phyloP scores from a whole-genome alignment of 64 coral and sea anemone genomes.

The Montipora cactus region DNA sequence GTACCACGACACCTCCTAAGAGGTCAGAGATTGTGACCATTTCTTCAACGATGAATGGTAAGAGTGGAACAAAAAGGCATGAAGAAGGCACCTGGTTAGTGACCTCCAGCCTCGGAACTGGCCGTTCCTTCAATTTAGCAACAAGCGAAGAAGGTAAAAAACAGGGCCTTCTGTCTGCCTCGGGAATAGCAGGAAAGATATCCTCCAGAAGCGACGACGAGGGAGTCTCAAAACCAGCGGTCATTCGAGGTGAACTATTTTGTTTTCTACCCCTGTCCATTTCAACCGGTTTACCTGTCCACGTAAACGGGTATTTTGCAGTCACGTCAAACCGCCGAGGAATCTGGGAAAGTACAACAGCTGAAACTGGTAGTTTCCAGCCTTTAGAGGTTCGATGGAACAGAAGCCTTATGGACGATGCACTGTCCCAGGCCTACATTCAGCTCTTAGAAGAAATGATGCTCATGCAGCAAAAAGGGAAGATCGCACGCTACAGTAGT shows the following conservation, averaged over 20 bases:
- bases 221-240: background rate
- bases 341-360: conserved; percentile 81
- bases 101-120: conserved; percentile 56
- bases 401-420: conserved; percentile 83
- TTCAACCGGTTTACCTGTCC: conserved; percentile 84
- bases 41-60: background rate
- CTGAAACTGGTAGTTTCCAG: background rate
- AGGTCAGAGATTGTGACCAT: conserved; percentile 54
- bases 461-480: conserved; percentile 25
- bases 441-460: conserved; percentile 72
- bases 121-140: conserved; percentile 53
- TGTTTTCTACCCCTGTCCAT: conserved; percentile 89
- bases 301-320: conserved; percentile 94
- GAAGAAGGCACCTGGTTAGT: conserved; percentile 58
- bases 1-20: conserved; percentile 21
- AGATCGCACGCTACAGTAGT: conserved; percentile 28
- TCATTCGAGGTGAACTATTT: conserved; percentile 65
- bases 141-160: conserved; percentile 59
- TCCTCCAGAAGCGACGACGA: background rate
- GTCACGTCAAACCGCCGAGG: conserved; percentile 86
- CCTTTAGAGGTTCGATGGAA: conserved; percentile 88
- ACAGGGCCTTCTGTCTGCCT: conserved; percentile 63
- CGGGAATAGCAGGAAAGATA: conserved; percentile 58
- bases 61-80: background rate
- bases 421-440: conserved; percentile 70